phyloP scores from a whole-genome alignment of 2,797 vertebrate species.

The Tauraco hartlaubi region DNA sequence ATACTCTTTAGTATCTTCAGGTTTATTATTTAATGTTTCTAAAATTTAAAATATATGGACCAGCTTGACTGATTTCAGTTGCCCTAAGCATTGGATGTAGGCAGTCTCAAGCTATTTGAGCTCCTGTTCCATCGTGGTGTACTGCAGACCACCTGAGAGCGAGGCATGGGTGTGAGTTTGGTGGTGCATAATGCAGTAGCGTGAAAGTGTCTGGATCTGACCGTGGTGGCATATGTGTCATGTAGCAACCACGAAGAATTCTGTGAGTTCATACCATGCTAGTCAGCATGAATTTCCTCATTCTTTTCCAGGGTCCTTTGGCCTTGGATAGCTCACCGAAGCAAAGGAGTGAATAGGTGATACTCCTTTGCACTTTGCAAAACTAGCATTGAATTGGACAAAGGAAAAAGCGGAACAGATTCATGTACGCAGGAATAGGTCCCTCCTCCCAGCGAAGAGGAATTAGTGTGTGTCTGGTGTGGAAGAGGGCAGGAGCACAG shows the following conservation, averaged over 20 bases:
- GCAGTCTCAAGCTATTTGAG: neutral
- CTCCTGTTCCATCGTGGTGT: neutral
- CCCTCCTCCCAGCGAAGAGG: neutral
- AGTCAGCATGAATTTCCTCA: neutral
- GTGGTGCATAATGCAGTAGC: accelerated
- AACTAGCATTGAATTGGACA: accelerated
- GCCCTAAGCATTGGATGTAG: neutral
- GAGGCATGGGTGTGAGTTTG: neutral
- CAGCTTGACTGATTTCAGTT: accelerated
- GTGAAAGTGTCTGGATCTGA: neutral
- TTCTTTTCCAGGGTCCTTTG: neutral
- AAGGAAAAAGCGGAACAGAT: accelerated
- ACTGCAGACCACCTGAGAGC: no score
- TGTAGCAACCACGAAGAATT: accelerated
- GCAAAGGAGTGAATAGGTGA: neutral
- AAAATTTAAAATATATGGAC: accelerated
- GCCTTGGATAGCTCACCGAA: neutral
- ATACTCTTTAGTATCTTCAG: accelerated
- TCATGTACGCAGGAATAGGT: accelerated
- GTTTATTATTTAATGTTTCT: neutral
- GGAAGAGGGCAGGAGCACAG: neutral
- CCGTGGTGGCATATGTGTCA: accelerated
- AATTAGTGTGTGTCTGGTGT: accelerated
- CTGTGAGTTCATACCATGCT: accelerated
- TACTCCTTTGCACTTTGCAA: accelerated